Base-by-base conservation (phyloP, 2,888 invertebrate genomes). In the Oligia latruncula region DNA sequence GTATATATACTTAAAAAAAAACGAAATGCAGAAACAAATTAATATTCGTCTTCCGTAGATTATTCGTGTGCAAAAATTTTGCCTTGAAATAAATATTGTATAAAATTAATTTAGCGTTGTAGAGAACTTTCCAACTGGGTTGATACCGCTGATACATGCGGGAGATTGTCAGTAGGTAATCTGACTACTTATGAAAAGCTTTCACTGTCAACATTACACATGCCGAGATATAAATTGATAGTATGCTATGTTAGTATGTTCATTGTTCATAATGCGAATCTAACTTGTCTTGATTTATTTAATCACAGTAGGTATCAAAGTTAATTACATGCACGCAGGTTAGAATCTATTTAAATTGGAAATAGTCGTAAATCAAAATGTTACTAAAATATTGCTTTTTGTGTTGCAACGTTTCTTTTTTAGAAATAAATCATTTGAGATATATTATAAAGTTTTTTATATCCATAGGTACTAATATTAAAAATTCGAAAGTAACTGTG, bases 131-230 rank as follows among this genome's bases (percentile, higher is more conserved):
- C 85, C 66, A 87, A 74, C 55, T n/a, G 4, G 6, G 11, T 13
- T 11, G 60, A 13, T 49, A 49, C 62, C n/a, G 35, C 64, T 75
- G 67, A 74, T 74, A 68, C 55, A 77, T 55, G 74, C 76, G 23
- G 20, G 60, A 77, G 82, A 84, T 81, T 52, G 82, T 49, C 78
- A 71, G 68, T 29, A 29, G 29, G 29, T 70, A 76, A 82, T 80
- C 78, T 73, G 60, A 4, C 65, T 82, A 80, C 71, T 84, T 82
- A 74, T 68, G 65, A 78, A 84, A 84, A 78, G 66, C 88, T 89
- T 89, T 89, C 88, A 84, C 90, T 86, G 62, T 80, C 72, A 75
- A 67, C 66, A 65, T 88, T 72, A 65, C 74, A 62, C 74, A 62
- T 77, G 77, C 6, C 1, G 8, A 52, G 70, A 67, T 74, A 23